phyloP scores from a whole-genome alignment of 2,113 vertebrate species.

The Podarcis muralis region DNA sequence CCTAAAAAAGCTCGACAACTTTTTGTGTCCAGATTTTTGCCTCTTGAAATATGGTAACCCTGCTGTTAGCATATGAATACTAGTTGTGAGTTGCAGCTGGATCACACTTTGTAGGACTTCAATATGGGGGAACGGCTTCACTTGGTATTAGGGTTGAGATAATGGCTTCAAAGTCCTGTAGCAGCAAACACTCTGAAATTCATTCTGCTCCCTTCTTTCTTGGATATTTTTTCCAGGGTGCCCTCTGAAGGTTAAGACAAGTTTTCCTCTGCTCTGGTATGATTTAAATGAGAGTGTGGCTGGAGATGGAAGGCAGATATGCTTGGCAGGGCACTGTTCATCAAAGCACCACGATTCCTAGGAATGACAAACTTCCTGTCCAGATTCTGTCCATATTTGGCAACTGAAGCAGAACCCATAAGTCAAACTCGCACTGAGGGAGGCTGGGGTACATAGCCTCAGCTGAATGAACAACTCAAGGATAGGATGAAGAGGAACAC shows the following conservation, averaged over 20 bases:
- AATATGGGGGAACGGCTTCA: background rate
- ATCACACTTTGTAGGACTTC: background rate
- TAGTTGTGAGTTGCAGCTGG: background rate
- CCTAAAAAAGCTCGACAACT: too few species aligned
- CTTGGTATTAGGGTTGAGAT: background rate
- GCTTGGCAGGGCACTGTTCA: background rate
- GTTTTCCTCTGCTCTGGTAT: background rate
- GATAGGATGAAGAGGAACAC: background rate
- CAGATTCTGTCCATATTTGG: background rate
- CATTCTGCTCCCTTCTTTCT: too few species aligned
- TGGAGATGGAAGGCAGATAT: background rate
- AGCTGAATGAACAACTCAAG: background rate
- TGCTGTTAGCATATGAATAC: background rate
- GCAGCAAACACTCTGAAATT: background rate
- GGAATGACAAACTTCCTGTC: slow-evolving; percentile 14
- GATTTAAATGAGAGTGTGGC: background rate
- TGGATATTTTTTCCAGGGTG: background rate
- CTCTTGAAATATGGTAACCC: too few species aligned
- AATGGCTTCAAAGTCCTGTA: background rate
- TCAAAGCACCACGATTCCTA: background rate
- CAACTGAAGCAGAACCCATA: slow-evolving; percentile 4
- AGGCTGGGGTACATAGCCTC: background rate
- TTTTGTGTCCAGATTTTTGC: too few species aligned
- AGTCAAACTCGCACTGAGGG: background rate
- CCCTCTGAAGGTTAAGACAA: background rate